Base-by-base conservation (phyloP, 2,888 invertebrate species). In the Temnothorax rugatulus region DNA sequence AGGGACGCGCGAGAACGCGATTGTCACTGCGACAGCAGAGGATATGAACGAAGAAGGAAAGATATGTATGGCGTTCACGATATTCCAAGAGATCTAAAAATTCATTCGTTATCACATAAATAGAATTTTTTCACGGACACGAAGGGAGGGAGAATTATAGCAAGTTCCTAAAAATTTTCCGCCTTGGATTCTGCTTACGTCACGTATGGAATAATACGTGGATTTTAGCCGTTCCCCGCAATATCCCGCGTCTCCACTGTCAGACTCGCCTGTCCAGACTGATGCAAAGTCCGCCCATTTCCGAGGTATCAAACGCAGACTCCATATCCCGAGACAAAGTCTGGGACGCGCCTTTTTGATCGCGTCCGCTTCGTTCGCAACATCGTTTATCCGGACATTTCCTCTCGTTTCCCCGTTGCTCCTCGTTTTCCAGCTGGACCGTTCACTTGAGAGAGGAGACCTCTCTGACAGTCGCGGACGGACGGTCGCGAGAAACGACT, bases 321-420 rank as follows among this genome's bases (percentile, higher is more conserved):
- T 21, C 25, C 7, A 21, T 59, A 21, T 59, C 21, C 34, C 47
- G 34, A 47, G 25, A 69, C 69, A 69, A 79, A 69, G 79, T 59
- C 74, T 57, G 59, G 69, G 59, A 34, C 34, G 66, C 44, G 47
- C 21, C 47, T 71, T 81, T 81, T 81, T 81, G 71, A 81, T 81
- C 59, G 59, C 13, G 54, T 63, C 47, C 61, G 47, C 13, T 29
- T 74, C 83, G 61, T 54, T 61, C 38, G 73, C 73, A 59, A 47
- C 57, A 57, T 79, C 88, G 71, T 77, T 88, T 88, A 81, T 84
- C 73, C 84, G 69, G 52, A 64, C 61, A 68, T 68, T 68, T 68
- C 64, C 21, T 34, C 66, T 74, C 74, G 54, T 59, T 54, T 34
- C 13, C 57, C 57, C 59, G 25, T 54, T 75, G 15, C 44, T 34